Base-by-base conservation (phyloP, 2,797 vertebrate species). In the Crocidura indochinensis region DNA sequence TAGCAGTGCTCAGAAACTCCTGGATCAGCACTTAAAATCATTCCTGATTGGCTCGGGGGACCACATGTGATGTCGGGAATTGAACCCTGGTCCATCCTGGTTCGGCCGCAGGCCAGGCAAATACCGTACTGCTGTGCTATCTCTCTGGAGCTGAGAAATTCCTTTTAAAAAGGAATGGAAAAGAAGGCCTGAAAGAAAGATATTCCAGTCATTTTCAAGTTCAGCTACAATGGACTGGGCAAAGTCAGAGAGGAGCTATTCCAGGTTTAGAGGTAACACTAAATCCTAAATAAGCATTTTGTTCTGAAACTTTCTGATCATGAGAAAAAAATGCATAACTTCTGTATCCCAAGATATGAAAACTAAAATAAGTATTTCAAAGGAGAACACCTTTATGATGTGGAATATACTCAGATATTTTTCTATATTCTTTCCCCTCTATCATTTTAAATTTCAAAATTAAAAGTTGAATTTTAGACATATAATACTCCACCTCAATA, bases 281-380 rank as follows among this genome's bases (percentile, higher is more conserved):
- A 67, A 15, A 29, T 71, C 65, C 51, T 53, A 53, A 31, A 6
- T 65, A 7, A 38, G 38, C 38, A 38, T 38, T 38, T 38, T 38
- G 38, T 38, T 2, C 22, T 86, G 89, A 38, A 60, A 20, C 8
- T 6, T 56, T 85, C 14, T 53, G 11, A 29, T 29, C 8, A 0
- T 93, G 56, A 86, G 26, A 73, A 90, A 83, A 4, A 81, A 92
- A 69, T 62, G 17, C 8, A 64, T 49, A 60, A 15, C 6, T 64
- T 4, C 2, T 51, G 22, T 2, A 24, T 38, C 9, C 15, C 24
- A 20, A 51, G 12, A 69, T 9, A 47, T 27, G 60, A 3, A 69
- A 68, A 60, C n/a, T 74, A 8, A 88, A 93, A 84, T 64, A 86
- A 10, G 27, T 62, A 47, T 53, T 91, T 91, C 46, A 84, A 26